Evolutionary conservation across 2,113 vertebrate species (phyloP), one percentile per base, ranked within the genome.

Genomic region (Hylia prasina): DNA sequence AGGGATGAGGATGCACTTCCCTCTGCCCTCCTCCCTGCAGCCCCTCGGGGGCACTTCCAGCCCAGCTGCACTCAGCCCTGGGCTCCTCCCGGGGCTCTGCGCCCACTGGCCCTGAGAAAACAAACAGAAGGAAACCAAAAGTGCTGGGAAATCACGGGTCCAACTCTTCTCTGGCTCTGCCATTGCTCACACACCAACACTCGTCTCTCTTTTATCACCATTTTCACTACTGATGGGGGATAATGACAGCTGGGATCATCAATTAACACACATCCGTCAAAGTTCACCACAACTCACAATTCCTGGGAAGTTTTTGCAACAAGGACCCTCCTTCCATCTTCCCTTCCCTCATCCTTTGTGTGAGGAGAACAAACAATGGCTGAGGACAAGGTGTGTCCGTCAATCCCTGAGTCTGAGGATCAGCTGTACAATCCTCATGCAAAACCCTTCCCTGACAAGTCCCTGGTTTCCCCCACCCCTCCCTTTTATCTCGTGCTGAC

Each of bases 171-270:
- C 12, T 19, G 50, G 45, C 25, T 35, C 66, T 61, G 56, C 4
- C 1, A 0, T 0, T 9, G 22, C 1, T 2, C 3, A 0, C 0
- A 22, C 8, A 7, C 14, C 37, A 21, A 28, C 6, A 11, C 39
- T 18, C 23, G 16, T 51, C 50, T 53, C 42, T 33, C 66, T 50
- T 80, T 53, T 33, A 15, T 19, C 51, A 28, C 16, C 45, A 13
- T 31, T 51, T 57, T 25, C 31, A 3, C 19, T 45, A 18, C 0
- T 22, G 33, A 31, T 15, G 54, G 31, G 28, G 11, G 17, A 20
- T n/a, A 4, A 11, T 19, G 44, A 19, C 75, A 45, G 35, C 35
- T 33, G 37, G 28, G 45, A 17, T 28, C 7, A 2, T 10, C 37
- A 48, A 33, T 33, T 16, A 35, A 58, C 13, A 8, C 58, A 10